phyloP scores from a whole-genome alignment of 2,888 invertebrate species.

The Pelosia muscerda region DNA sequence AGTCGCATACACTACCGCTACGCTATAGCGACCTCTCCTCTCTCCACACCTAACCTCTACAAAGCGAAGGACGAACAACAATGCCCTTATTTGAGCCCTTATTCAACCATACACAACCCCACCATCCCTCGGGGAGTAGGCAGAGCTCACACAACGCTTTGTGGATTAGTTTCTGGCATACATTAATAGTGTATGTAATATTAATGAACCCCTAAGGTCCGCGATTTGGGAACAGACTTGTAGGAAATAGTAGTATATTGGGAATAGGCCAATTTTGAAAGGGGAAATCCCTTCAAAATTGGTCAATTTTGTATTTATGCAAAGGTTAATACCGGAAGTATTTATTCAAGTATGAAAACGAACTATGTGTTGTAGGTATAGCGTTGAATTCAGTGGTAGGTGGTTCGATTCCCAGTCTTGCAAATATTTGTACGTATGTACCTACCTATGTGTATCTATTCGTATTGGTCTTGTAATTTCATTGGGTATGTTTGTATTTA shows the following conservation, averaged over 20 bases:
- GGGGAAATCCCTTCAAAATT: no score
- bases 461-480: no score
- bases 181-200: slow-evolving; percentile 44
- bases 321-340: not conserved
- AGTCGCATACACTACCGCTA: no score
- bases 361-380: not conserved
- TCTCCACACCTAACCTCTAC: no score
- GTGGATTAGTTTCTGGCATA: slow-evolving; percentile 34
- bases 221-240: slow-evolving; percentile 11
- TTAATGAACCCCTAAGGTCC: slow-evolving; percentile 36
- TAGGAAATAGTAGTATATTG: slow-evolving; percentile 4
- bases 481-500: no score
- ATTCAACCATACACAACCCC: slow-evolving; percentile 36
- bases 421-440: not conserved
- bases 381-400: not conserved
- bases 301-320: slow-evolving; percentile 8
- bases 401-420: not conserved
- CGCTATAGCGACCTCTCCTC: no score
- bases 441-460: no score
- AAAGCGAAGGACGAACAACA: slow-evolving; percentile 39
- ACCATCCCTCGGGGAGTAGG: slow-evolving; percentile 36
- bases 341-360: not conserved
- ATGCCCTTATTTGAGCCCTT: slow-evolving; percentile 45
- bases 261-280: slow-evolving; percentile 1
- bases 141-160: slow-evolving; percentile 45